Evolutionary conservation across 2,797 vertebrate genomes (phyloP).

Genomic region (Schizopygopsis malacanthus): DNA sequence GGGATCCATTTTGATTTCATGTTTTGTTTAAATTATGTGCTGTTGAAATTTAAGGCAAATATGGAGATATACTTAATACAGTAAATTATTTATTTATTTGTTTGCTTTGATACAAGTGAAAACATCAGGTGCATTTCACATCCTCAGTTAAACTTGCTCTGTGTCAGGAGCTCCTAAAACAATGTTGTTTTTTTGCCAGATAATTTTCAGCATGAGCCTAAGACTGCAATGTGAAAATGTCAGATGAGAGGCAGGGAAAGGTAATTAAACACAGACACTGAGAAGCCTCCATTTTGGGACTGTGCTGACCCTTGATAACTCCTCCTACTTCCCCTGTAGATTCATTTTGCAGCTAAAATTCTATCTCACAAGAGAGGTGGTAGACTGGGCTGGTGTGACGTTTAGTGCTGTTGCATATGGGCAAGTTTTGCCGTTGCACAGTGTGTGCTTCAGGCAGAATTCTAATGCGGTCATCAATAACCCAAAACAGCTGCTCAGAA

Average conservation of each 20-base stretch:
- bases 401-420: conserved; percentile 73
- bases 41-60: no score
- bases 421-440: conserved; percentile 76
- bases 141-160: background rate
- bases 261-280: conserved; percentile 33
- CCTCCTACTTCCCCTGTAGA: conserved; percentile 44
- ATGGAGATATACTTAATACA: no score
- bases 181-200: no score
- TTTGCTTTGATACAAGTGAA: background rate
- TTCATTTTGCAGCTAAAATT: conserved; percentile 43
- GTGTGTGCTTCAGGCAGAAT: conserved; percentile 80
- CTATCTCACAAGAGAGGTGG: conserved; percentile 60
- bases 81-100: no score
- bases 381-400: conserved; percentile 64
- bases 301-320: conserved; percentile 53
- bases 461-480: conserved; percentile 95
- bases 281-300: conserved; percentile 32
- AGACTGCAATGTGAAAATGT: no score
- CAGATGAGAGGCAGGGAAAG: no score
- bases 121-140: background rate
- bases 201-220: no score
- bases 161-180: conserved; percentile 8
- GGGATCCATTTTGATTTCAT: no score
- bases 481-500: conserved; percentile 89
- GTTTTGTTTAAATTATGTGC: no score